Evolutionary conservation across 2,888 invertebrate genomes (phyloP), one percentile per base, ranked within the genome.

Genomic region (Orthonychiurus folsomi): DNA sequence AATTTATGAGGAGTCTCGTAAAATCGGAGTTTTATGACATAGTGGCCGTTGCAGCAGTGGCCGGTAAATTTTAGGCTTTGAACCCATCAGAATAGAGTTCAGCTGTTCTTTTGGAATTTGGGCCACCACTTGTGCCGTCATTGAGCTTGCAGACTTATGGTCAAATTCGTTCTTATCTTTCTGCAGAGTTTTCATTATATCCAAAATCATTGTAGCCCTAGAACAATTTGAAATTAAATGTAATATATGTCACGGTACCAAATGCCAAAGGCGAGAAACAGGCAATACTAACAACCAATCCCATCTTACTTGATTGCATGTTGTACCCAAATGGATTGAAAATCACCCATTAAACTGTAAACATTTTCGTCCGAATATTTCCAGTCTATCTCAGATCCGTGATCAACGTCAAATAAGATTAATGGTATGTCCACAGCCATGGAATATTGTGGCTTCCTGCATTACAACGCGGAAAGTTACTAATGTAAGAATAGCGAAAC

Each of bases 351-450:
- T 0, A 87, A 80, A 59, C 78, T 79, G 52, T 74, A 75, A 53
- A 89, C 71, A 68, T 85, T 84, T 0, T 82, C 81, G 62, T 77
- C 76, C 64, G 75, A 73, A 26, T 72, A 53, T 52, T 54, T 70
- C 88, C 89, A 89, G 0, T 79, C 70, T 0, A 78, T 68, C 18
- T 68, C 69, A 37, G 77, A 75, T 54, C 83, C 80, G 76, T 85
- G 91, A n/a, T 84, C 79, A 70, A 88, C 88, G 56, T 85, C 79
- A 77, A 86, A 94, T 18, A 96, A 80, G 78, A 90, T 90, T 28
- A 96, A 78, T 0, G 95, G 94, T 1, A 88, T 73, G 70, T 93
- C 92, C 73, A 84, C 81, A 0, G 94, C 93, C 81, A 95, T 85
- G 56, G 81, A 82, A 76, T 94, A 96, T 75, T 94, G 93, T 0